Evolutionary conservation across 2,888 invertebrate genomes (phyloP), one percentile per base, ranked within the genome.

Genomic region (Netelia melanura): DNA sequence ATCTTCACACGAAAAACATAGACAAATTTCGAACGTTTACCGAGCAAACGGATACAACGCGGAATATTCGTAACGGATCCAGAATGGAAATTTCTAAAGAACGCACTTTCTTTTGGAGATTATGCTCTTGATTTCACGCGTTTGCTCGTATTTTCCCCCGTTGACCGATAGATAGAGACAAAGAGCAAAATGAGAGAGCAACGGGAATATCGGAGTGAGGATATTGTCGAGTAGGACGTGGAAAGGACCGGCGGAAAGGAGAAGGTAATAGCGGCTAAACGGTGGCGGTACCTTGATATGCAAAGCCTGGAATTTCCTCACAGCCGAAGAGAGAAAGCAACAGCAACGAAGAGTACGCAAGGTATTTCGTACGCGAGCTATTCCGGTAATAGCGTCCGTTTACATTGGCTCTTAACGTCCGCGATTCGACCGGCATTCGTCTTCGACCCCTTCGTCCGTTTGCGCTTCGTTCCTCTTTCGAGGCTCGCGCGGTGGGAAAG

Each of bases 231-330:
- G 9, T 58, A 23, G 21, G 17, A 58, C 48, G 64, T 14, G 70
- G 43, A 38, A 56, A 86, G 86, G 89, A 87, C 81, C 86, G 82
- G 68, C 17, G 58, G 17, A 58, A 9, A 58, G 58, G 64, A 84
- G 89, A 87, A 30, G 90, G 89, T 91, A 92, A 92, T 91, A 89
- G 90, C 87, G 88, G 88, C 89, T 92, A 92, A 92, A 92, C 90
- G 92, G 88, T 90, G 91, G 87, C 92, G 92, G 91, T 86, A 86
- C 91, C 90, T 92, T 92, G 92, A 92, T 93, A 92, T 92, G 92
- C 90, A 92, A 92, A 89, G 88, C 70, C 84, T 82, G 91, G 91
- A 92, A 92, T 92, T 92, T 91, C 89, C 91, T 86, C 86, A 88
- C 68, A 68, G 38, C 11, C 25, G 30, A 44, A 21, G 52, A 54